Percentiles rank a stretch among this genome's conserved stretches.
Evolutionary conservation across 1,140 invertebrate genomes (phyloP).

Genomic region (Pissodes strobi): DNA sequence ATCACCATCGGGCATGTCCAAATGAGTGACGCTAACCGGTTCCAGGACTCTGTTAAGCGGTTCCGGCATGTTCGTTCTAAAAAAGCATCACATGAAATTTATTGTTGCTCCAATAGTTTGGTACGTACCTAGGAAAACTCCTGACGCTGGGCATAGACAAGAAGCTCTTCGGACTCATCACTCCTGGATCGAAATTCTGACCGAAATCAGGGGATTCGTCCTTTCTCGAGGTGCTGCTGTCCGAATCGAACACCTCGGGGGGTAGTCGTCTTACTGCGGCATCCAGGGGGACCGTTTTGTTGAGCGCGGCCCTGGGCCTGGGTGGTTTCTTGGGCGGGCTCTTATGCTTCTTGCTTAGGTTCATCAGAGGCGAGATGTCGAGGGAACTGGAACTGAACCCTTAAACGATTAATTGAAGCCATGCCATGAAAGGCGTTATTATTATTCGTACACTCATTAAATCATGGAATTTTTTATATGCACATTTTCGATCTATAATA

Average conservation of each 20-base stretch:
- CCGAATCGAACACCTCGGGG: constrained; percentile 46
- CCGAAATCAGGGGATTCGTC: constrained; percentile 42
- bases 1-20: constrained; percentile 66
- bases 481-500: too few species aligned
- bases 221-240: constrained; percentile 45
- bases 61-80: too few species aligned
- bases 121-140: constrained; percentile 74
- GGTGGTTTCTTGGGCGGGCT: constrained; percentile 41
- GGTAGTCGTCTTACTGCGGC: constrained; percentile 29
- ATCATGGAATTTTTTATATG: too few species aligned
- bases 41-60: constrained; percentile 76
- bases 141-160: constrained; percentile 82
- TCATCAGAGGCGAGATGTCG: constrained; percentile 53
- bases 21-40: constrained; percentile 68
- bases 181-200: constrained; percentile 53
- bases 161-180: constrained; percentile 69
- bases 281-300: constrained; percentile 50
- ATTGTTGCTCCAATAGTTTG: too few species aligned
- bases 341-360: constrained; percentile 39
- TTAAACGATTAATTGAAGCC: too few species aligned
- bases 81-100: too few species aligned
- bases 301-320: constrained; percentile 48
- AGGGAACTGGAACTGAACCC: constrained; percentile 48
- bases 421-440: too few species aligned
- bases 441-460: too few species aligned